Percentiles rank a stretch among this genome's conserved stretches.
These are phyloP conservation scores for Eutolmus rufibarbis DNA, from an alignment of 2,888 invertebrate species.

Conservation along the genomic window DNA sequence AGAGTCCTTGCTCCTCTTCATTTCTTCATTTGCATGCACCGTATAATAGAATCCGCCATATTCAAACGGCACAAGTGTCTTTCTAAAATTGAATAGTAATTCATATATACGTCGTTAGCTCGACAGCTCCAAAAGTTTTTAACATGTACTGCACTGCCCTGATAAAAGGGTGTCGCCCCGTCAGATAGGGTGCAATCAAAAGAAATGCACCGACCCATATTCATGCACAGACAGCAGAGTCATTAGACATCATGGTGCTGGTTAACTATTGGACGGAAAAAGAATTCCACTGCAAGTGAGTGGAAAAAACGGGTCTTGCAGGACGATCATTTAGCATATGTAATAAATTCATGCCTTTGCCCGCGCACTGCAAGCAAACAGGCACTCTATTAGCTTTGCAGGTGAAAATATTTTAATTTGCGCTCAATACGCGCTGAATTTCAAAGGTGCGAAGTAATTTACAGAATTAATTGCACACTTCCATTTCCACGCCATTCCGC, in stretches of 20 bases:
- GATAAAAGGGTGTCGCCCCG: background rate
- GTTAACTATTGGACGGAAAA: background rate
- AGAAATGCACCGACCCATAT: background rate
- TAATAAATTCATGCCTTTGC: background rate
- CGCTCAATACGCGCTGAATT: background rate
- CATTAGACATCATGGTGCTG: background rate
- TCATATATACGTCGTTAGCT: background rate
- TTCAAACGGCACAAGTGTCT: background rate
- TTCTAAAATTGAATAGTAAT: background rate
- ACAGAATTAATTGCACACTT: background rate
- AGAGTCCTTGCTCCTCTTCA: background rate
- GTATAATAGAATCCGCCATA: background rate
- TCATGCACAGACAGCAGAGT: background rate
- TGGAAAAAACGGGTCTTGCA: background rate
- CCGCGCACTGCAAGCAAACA: background rate
- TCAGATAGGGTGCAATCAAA: background rate
- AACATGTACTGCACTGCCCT: background rate
- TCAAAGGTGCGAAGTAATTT: background rate
- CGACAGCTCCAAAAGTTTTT: background rate
- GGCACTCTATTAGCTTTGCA: background rate
- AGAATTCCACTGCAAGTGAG: background rate
- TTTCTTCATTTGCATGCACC: background rate
- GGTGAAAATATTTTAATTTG: background rate
- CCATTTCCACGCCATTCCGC: background rate
- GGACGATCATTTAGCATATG: background rate